Evolutionary conservation across 2,797 vertebrate species (phyloP), one percentile per base, ranked within the genome.

Genomic region (Pelodytes ibericus): DNA sequence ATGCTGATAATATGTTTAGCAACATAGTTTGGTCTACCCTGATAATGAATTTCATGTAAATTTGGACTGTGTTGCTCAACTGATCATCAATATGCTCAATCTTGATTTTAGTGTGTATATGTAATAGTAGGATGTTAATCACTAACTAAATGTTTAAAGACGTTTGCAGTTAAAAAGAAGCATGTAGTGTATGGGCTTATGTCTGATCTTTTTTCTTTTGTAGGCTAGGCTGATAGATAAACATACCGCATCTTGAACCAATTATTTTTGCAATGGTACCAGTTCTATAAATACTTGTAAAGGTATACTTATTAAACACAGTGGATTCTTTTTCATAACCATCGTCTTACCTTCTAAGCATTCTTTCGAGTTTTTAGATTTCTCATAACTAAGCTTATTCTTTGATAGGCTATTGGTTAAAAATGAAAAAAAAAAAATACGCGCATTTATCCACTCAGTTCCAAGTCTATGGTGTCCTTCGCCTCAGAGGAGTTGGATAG

Each of bases 381-480:
- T 56, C 47, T 69, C 22, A n/a, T 74, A 65, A 66, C 63, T 26
- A 67, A 71, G 11, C 16, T 24, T 57, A 58, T 71, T 47, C 41
- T 77, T 33, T 59, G 27, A 65, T 47, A 36, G 58, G 29, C 56
- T 33, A 39, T 63, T 63, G 30, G 69, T 20, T 66, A 27, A 72
- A 70, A 71, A 39, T 39, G 16, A 6, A n/a, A 44, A 53, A 8
- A 13, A 53, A 22, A 53, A 53, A 53, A 44, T 15, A 9, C 41
- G 5, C 11, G 18, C 41, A 13, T 3, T 53, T n/a, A 60, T 41
- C 75, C 25, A 16, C 51, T 69, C 25, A 18, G 16, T 4, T 68
- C 71, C 64, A 69, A 64, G 33, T 73, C 36, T 79, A 47, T 59
- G 58, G 77, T 79, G 47, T 73, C 58, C 74, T 74, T n/a, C 68